These are phyloP conservation scores for Dinothrombium tinctorium DNA, from an alignment of 1,140 invertebrate species.

Conservation along the genomic window DNA sequence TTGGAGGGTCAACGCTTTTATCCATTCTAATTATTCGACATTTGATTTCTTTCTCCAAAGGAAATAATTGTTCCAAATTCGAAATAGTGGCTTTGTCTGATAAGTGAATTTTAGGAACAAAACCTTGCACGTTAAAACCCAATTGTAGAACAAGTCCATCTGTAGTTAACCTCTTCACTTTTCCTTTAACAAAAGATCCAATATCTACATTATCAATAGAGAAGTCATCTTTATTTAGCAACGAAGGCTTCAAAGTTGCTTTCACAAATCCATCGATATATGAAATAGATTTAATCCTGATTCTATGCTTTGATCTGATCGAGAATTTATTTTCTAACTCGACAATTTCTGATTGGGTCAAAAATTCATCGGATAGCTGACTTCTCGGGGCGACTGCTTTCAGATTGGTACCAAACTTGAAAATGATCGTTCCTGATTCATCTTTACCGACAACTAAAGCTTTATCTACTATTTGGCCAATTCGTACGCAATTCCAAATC, in stretches of 20 bases:
- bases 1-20: not conserved
- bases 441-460: constrained; percentile 1
- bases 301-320: constrained; percentile 26
- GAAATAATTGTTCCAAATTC: constrained; percentile 18
- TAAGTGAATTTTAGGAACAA: constrained; percentile 24
- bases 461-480: constrained; percentile 6
- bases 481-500: not conserved
- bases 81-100: constrained; percentile 21
- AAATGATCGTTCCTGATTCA: not conserved
- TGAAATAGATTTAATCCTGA: constrained; percentile 23
- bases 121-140: constrained; percentile 16
- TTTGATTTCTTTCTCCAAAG: constrained; percentile 18
- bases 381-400: constrained; percentile 6
- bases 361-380: constrained; percentile 8
- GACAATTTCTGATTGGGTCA: constrained; percentile 20
- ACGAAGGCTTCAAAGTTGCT: constrained; percentile 11
- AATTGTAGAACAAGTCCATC: constrained; percentile 17
- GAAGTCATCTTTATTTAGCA: constrained; percentile 27
- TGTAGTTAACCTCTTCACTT: constrained; percentile 22
- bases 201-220: constrained; percentile 24
- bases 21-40: constrained; percentile 18
- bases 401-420: constrained; percentile 5
- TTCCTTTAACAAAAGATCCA: constrained; percentile 27
- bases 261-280: constrained; percentile 10
- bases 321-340: constrained; percentile 22